A percentile compares a stretch with the other conserved stretches of the same genome.
Evolutionary conservation across 2,113 vertebrate genomes (phyloP).

Genomic region (Hippocampus zosterae): DNA sequence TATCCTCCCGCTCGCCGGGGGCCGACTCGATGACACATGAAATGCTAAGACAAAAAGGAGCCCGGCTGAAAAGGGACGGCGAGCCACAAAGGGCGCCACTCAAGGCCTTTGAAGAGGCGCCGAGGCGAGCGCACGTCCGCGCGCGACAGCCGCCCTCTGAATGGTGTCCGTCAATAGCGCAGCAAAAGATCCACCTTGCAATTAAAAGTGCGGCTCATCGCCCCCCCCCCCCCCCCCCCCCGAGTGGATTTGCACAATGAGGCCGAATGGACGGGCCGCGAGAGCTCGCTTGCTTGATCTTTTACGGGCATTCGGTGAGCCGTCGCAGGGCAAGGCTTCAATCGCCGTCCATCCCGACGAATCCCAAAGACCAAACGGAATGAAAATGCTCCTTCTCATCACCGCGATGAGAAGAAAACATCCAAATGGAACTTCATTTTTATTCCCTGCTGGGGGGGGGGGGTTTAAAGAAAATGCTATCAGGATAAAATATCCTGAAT

Average conservation of each 20-base stretch:
- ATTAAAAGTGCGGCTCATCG: neutral
- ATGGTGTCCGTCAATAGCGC: slow-evolving; percentile 54
- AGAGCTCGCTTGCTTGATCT: too few relatives aligned
- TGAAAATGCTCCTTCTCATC: too few relatives aligned
- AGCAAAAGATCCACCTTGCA: slow-evolving; percentile 47
- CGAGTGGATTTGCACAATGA: neutral
- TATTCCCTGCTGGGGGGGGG: too few relatives aligned
- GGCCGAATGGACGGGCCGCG: neutral
- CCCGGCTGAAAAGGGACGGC: slow-evolving; percentile 31
- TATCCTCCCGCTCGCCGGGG: slow-evolving; percentile 60
- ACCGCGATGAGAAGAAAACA: too few relatives aligned
- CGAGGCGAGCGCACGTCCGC: slow-evolving; percentile 53
- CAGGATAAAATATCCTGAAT: too few relatives aligned
- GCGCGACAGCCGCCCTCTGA: slow-evolving; percentile 24
- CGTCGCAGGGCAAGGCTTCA: too few relatives aligned
- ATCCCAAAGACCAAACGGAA: too few relatives aligned
- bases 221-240: too few relatives aligned
- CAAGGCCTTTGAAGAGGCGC: slow-evolving; percentile 72
- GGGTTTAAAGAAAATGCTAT: too few relatives aligned
- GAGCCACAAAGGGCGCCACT: slow-evolving; percentile 69
- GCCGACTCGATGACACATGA: slow-evolving; percentile 76
- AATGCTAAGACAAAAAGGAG: slow-evolving; percentile 76
- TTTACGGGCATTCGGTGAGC: neutral
- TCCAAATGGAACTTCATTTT: too few relatives aligned
- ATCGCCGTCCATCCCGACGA: too few relatives aligned